Conservation (phyloP, 2,888 invertebrate species). For the Galerucella nymphaeae region DNA sequence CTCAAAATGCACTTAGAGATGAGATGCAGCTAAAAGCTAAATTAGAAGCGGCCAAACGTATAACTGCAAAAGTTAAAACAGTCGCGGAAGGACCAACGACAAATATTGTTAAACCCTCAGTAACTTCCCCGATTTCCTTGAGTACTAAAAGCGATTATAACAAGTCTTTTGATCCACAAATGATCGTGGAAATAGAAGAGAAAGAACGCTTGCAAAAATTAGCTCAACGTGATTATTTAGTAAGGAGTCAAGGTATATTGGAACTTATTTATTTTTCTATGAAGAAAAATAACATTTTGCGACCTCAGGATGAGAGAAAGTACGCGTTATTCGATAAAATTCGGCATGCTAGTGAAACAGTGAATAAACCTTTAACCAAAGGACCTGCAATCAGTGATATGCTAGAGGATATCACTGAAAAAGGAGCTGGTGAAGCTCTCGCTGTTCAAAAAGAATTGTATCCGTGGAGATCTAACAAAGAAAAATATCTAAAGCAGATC, state of each 20-base stretch:
- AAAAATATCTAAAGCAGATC: slow-evolving; percentile 33
- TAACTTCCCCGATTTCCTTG: slow-evolving; percentile 40
- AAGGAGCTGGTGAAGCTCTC: slow-evolving; percentile 44
- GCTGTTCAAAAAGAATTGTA: slow-evolving; percentile 39
- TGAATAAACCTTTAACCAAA: slow-evolving; percentile 44
- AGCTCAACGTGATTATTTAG: slow-evolving; percentile 76
- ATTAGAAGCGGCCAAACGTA: slow-evolving; percentile 70
- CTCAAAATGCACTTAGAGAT: slow-evolving; percentile 76
- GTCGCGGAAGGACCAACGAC: slow-evolving; percentile 6
- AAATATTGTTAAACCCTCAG: slow-evolving; percentile 18
- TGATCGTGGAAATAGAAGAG: slow-evolving; percentile 78
- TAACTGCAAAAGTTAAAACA: slow-evolving; percentile 55
- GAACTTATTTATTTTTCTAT: slow-evolving; percentile 76
- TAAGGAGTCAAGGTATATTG: slow-evolving; percentile 76
- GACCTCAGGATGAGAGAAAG: slow-evolving; percentile 74
- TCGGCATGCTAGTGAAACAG: slow-evolving; percentile 51
- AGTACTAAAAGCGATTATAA: slow-evolving; percentile 39
- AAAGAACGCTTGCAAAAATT: slow-evolving; percentile 74
- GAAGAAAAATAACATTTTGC: slow-evolving; percentile 75
- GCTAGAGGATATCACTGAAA: slow-evolving; percentile 56
- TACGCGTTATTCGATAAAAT: slow-evolving; percentile 71
- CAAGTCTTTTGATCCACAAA: slow-evolving; percentile 73
- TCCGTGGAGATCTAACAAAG: slow-evolving; percentile 37
- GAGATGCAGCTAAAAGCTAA: slow-evolving; percentile 73
- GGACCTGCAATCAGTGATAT: slow-evolving; percentile 61